phyloP scores from a whole-genome alignment of 2,113 vertebrate genomes.

The Scomber scombrus region DNA sequence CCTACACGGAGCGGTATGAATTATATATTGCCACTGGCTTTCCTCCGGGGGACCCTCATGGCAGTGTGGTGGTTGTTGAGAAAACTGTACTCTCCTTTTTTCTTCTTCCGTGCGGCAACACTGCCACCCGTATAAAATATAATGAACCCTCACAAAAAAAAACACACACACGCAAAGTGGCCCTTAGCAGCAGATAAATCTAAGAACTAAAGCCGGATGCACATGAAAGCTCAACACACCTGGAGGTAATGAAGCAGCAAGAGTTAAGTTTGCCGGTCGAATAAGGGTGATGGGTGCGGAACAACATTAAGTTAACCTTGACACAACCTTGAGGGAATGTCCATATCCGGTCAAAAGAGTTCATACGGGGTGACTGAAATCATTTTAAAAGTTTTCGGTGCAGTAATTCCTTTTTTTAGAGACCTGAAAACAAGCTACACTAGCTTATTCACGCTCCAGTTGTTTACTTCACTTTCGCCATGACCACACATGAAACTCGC shows the following conservation, averaged over 20 bases:
- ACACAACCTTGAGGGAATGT: constrained; percentile 1
- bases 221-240: constrained; percentile 59
- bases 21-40: constrained; percentile 52
- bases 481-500: constrained; percentile 60
- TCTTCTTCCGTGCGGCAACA: constrained; percentile 20
- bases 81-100: background rate
- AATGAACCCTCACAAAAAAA: constrained; percentile 29
- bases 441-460: constrained; percentile 52
- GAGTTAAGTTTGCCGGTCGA: constrained; percentile 30
- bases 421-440: constrained; percentile 57
- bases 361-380: background rate
- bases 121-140: constrained; percentile 30
- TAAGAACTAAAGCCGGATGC: constrained; percentile 15
- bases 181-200: constrained; percentile 37
- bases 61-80: background rate
- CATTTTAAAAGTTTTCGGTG: constrained; percentile 5
- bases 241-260: constrained; percentile 55
- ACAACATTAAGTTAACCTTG: constrained; percentile 34
- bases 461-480: constrained; percentile 43
- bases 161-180: background rate
- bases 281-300: constrained; percentile 31
- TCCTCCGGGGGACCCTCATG: constrained; percentile 12
- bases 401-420: constrained; percentile 9
- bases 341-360: background rate
- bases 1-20: constrained; percentile 40